Base-by-base conservation (phyloP, 30 jellyfish, hydroid and myxozoan species). In the Pelagia noctiluca region DNA sequence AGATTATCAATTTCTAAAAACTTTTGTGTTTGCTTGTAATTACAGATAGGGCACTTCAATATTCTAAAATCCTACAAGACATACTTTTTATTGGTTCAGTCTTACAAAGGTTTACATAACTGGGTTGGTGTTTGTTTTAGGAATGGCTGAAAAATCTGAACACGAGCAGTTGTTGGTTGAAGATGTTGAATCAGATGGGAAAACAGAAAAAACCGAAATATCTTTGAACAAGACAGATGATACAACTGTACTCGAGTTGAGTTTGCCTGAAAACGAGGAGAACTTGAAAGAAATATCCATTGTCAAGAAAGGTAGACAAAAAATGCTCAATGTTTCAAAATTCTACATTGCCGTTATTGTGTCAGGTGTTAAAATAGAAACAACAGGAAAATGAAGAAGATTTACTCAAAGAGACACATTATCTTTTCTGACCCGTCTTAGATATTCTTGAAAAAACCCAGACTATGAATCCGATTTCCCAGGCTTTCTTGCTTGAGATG, bases 151-250 rank as follows among this genome's bases (percentile, higher is more conserved):
- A 5, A 35, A 61, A 12, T 50, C 74, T 25, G 92, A 82, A 35
- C 66, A 70, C 21, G 73, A 68, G 31, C 61, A 69, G 16, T 64
- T 82, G 37, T 35, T 70, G 42, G 68, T 81, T 12, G 63, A 65
- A 4, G 84, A 68, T 65, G 91, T 81, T 2, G 89, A 79, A 63
- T 79, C 91, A 0, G 92, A 82, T 18, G 63, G 70, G 5, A 49
- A 79, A 68, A 47, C 46, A 23, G 64, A 76, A 23, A 66, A 80
- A 26, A 85, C 92, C 5, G 92, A 82, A 30, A 82, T 68, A 48
- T 3, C 80, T 2, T 7, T 50, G 32, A 69, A 82, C 80, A 34
- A 82, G 63, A 82, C 92, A 4, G 57, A 8, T 29, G 86, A 61
- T 13, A 70, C 71, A 33, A 82, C 92, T 0, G 72, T 82, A 31